These are phyloP conservation scores for Malthinus flaveolus DNA, from an alignment of 2,888 invertebrate genomes.

Conservation along the genomic window DNA sequence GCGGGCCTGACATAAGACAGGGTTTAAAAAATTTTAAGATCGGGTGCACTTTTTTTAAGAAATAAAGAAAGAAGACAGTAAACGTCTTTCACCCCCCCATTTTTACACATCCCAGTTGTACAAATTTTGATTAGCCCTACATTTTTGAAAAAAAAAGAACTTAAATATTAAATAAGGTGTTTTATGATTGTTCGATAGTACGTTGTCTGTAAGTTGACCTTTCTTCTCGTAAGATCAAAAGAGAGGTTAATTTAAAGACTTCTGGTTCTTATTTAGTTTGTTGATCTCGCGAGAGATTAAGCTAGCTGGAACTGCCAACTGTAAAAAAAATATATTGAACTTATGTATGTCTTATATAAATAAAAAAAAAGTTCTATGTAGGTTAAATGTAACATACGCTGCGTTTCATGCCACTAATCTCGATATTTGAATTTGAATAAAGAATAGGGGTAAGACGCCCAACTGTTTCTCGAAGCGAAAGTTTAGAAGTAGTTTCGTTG, in stretches of 20 bases:
- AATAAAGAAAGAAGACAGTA: slow-evolving; percentile 25
- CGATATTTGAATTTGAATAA: slow-evolving; percentile 6
- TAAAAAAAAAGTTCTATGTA: slow-evolving; percentile 45
- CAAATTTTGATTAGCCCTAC: slow-evolving; percentile 45
- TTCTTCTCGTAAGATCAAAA: slow-evolving; percentile 2
- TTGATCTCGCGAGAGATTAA: slow-evolving; percentile 51
- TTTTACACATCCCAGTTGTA: slow-evolving; percentile 47
- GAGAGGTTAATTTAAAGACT: slow-evolving; percentile 37
- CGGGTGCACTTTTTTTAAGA: slow-evolving; percentile 32
- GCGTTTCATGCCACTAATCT: slow-evolving; percentile 45
- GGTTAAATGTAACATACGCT: slow-evolving; percentile 49
- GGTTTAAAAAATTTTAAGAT: slow-evolving; percentile 45
- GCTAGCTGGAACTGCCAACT: slow-evolving; percentile 58
- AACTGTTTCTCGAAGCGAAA: slow-evolving; percentile 29
- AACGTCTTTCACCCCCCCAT: slow-evolving; percentile 32
- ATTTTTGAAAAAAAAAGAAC: slow-evolving; percentile 34
- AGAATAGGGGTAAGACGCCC: slow-evolving; percentile 22
- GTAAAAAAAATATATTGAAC: slow-evolving; percentile 54
- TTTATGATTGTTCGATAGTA: slow-evolving; percentile 45
- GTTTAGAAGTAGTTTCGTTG: slow-evolving; percentile 30
- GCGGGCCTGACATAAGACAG: slow-evolving; percentile 55
- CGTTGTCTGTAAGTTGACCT: slow-evolving; percentile 36
- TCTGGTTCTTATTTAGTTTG: slow-evolving; percentile 47
- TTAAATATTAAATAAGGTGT: slow-evolving; percentile 41
- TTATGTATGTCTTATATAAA: slow-evolving; percentile 53